Conservation (phyloP, 2,888 invertebrate genomes). For the Drosophila mercatorum region DNA sequence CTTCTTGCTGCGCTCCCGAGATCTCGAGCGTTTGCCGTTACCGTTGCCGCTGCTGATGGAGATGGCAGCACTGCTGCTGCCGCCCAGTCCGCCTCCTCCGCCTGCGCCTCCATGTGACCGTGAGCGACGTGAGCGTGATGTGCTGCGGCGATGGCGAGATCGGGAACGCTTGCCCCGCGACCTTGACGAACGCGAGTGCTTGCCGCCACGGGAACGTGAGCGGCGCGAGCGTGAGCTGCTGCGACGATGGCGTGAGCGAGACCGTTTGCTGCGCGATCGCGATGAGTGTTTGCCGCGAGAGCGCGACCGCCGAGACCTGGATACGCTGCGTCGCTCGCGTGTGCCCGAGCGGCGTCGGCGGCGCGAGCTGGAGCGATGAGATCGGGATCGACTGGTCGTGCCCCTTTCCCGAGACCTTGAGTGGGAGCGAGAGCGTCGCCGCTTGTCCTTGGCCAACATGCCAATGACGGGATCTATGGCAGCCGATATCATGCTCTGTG, state of each 20-base stretch:
- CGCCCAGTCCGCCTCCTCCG: conserved; percentile 15
- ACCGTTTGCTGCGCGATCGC: conserved; percentile 84
- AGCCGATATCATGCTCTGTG: conserved; percentile 96
- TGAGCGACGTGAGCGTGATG: conserved; percentile 74
- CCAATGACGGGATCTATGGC: conserved; percentile 96
- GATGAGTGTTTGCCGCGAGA: conserved; percentile 84
- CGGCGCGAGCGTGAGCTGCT: conserved; percentile 83
- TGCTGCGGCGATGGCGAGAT: conserved; percentile 85
- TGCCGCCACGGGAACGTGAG: conserved; percentile 82
- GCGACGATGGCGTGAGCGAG: conserved; percentile 86
- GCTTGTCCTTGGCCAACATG: conserved; percentile 93
- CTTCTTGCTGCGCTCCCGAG: conserved; percentile 88
- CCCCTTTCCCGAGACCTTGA: conserved; percentile 87
- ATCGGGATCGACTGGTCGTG: conserved; percentile 87
- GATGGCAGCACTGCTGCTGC: conserved; percentile 9
- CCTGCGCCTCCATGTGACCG: conserved; percentile 64
- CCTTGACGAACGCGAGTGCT: conserved; percentile 85
- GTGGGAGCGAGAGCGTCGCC: conserved; percentile 86
- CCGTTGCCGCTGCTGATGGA: conserved; percentile 60
- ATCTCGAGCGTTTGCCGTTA: conserved; percentile 84
- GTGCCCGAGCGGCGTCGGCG: conserved; percentile 86
- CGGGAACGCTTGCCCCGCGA: conserved; percentile 85
- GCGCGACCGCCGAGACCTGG: conserved; percentile 88
- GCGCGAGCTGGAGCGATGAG: conserved; percentile 87
- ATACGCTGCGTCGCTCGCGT: conserved; percentile 85